Evolutionary conservation across 2,113 vertebrate species (phyloP).

Genomic region (Coreoperca whiteheadi): DNA sequence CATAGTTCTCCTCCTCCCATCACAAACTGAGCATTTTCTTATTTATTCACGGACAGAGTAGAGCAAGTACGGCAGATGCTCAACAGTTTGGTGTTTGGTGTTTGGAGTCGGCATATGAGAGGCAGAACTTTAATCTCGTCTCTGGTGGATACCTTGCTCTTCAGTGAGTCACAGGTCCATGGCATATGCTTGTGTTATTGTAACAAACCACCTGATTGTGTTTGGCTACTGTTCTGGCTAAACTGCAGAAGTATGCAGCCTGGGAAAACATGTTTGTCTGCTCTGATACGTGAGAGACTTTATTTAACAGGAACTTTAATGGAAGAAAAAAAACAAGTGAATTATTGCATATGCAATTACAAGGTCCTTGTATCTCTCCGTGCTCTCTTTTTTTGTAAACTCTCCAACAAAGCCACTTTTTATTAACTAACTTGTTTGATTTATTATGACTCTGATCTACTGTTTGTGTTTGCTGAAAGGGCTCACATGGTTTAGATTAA

Average conservation of each 20-base stretch:
- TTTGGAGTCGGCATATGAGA: neutral
- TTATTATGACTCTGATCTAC: neutral
- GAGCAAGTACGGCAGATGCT: constrained; percentile 27
- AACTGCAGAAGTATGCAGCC: neutral
- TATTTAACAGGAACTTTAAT: neutral
- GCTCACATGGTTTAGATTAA: neutral
- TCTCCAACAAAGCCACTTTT: neutral
- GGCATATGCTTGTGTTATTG: constrained; percentile 59
- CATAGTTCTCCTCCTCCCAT: neutral
- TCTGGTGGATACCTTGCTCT: constrained; percentile 54
- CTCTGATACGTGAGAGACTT: constrained; percentile 28
- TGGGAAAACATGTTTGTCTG: constrained; percentile 47
- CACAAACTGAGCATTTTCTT: constrained; percentile 3
- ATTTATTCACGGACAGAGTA: constrained; percentile 16
- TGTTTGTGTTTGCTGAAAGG: constrained; percentile 14
- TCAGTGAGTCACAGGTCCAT: constrained; percentile 56
- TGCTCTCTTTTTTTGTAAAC: too few species aligned
- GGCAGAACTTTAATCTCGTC: constrained; percentile 46
- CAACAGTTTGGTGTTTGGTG: constrained; percentile 34
- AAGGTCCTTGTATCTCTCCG: neutral
- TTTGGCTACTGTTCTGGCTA: constrained; percentile 43
- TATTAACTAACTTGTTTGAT: neutral
- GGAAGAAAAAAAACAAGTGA: neutral
- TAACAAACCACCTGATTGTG: constrained; percentile 67
- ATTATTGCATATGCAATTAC: neutral